Base-by-base conservation (phyloP, 2,888 invertebrate genomes). In the Eupithecia tripunctaria region DNA sequence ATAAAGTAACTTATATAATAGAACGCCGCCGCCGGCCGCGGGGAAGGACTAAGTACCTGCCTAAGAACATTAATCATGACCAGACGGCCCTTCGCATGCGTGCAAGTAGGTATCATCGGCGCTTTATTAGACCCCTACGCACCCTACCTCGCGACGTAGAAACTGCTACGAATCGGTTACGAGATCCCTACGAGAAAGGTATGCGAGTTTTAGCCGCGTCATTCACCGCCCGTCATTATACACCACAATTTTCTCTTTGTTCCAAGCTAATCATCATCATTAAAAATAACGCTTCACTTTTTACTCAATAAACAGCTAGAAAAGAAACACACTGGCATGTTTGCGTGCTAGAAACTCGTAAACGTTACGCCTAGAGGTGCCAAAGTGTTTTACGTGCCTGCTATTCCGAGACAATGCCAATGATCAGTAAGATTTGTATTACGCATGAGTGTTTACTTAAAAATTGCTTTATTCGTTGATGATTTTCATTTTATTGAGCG, bases 301-400 rank as follows among this genome's bases (percentile, higher is more conserved):
- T 47, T 76, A 76, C 74, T 74, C 71, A 71, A 74, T 76, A 76
- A 74, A 75, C 74, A 74, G 62, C 72, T 70, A 47, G 73, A 77
- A 67, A 72, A 74, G 73, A 65, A 78, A 78, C 79, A 79, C 78
- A 75, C 78, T 76, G 79, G 78, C 79, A 74, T 73, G 73, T 75
- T 83, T 68, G 82, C 82, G 81, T 84, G 84, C 70, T 79, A 75
- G 71, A 63, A 67, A 70, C 76, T 74, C 78, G 80, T 82, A 81
- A 82, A 79, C 76, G 80, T 77, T 78, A 78, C 76, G 80, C 73
- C 72, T 78, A 82, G 77, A 82, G 84, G 84, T 81, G 84, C 80
- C 79, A 81, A 84, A 84, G 80, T 83, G 79, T 83, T 84, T 83
- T 82, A 82, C 82, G 82, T 78, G 81, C 68, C 75, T 76, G 75